Evolutionary conservation across 2,888 invertebrate species (phyloP), one percentile per base, ranked within the genome.

Genomic region (Melinaea marsaeus): DNA sequence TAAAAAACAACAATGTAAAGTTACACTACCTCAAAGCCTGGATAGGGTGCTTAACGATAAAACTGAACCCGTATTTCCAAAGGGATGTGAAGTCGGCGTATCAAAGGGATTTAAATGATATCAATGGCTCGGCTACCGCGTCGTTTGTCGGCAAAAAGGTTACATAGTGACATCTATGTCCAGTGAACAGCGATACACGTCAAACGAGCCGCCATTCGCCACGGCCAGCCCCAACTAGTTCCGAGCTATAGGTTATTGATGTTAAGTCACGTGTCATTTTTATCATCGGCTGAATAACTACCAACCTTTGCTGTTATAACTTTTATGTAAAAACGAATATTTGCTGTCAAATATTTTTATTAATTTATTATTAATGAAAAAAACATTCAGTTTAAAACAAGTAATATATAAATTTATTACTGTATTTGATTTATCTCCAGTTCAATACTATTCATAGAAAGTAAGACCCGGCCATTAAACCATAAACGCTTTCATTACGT

Each of bases 91-190:
- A 69, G 78, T 73, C 86, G 86, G 85, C 76, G 68, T 70, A 78
- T 87, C 84, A 87, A 88, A 88, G 84, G 84, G 84, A 85, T 86
- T 85, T 83, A 83, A 86, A 84, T 84, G 83, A 84, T 88, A 88
- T 87, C 88, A 86, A 86, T 88, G 81, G 86, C 84, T 84, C 79
- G 83, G 87, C 88, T 86, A 86, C 88, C 82, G 87, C 82, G 74
- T 72, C 78, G 77, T 86, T 88, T 88, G 87, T 86, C 85, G 86
- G 88, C 78, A 71, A 76, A 79, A 75, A 76, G 74, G 82, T 78
- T 72, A 82, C 81, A 83, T 70, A 80, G 75, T 66, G 63, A 67
- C 71, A 69, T 69, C 70, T 69, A 63, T 77, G 80, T 81, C 83
- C 84, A 82, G 63, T 65, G 64, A 85, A 85, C 84, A 83, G 79